phyloP scores from a whole-genome alignment of 2,113 vertebrate species.

The Gymnobelideus leadbeateri region DNA sequence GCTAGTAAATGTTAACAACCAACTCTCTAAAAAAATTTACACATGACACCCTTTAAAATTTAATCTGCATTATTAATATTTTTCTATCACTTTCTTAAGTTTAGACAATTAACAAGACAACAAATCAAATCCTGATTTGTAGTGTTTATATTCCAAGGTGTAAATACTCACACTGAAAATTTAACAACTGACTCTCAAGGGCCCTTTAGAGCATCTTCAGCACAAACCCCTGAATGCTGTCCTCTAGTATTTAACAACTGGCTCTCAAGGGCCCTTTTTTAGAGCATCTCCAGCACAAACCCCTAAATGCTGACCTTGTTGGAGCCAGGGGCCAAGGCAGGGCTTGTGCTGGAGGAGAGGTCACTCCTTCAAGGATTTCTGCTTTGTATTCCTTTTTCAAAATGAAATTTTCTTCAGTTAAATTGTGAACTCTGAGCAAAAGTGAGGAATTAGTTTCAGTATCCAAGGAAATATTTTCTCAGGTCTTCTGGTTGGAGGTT shows the following conservation, averaged over 20 bases:
- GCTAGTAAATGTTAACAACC: not conserved
- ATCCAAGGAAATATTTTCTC: not conserved
- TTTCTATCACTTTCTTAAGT: not conserved
- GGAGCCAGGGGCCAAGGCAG: not conserved
- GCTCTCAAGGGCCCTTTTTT: not conserved
- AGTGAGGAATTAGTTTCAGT: not conserved
- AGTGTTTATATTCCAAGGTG: not conserved
- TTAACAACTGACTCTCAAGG: not conserved
- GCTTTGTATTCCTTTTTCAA: not conserved
- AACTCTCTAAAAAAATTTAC: not conserved
- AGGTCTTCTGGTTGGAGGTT: not conserved
- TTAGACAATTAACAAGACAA: not conserved
- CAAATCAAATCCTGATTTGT: not conserved
- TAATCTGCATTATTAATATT: not conserved
- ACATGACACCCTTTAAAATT: not conserved
- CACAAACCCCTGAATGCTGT: not conserved
- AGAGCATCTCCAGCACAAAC: not conserved
- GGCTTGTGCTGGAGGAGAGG: not conserved
- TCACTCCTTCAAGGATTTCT: not conserved
- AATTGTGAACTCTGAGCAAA: not conserved
- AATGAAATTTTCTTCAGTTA: not conserved
- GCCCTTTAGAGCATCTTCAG: not conserved
- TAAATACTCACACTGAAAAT: not conserved
- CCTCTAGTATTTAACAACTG: not conserved
- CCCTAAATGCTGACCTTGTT: not conserved